phyloP scores from a whole-genome alignment of 2,797 vertebrate species.

The Caiman crocodilus region DNA sequence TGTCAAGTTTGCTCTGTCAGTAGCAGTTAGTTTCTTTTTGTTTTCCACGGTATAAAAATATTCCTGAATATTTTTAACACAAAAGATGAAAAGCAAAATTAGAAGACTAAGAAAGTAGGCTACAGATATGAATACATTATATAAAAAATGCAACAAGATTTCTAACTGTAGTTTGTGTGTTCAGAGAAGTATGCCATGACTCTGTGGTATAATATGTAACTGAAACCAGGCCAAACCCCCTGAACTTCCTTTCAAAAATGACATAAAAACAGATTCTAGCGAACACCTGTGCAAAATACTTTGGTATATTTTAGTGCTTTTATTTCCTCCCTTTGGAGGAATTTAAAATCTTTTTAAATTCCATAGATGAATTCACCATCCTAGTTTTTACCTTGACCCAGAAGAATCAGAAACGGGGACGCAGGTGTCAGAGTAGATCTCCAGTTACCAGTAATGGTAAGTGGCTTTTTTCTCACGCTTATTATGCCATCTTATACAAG shows the following conservation, averaged over 20 bases:
- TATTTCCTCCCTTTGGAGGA: background rate
- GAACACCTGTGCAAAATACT: conserved; percentile 35
- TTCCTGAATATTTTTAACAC: conserved; percentile 39
- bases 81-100: conserved; percentile 40
- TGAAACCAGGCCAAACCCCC: conserved; percentile 40
- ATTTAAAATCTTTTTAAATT: background rate
- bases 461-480: conserved; percentile 34
- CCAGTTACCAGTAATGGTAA: conserved; percentile 36
- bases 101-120: conserved; percentile 33
- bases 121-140: conserved; percentile 45
- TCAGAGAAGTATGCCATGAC: conserved; percentile 17
- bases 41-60: conserved; percentile 12
- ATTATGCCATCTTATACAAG: background rate
- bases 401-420: conserved; percentile 12
- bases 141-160: conserved; percentile 19
- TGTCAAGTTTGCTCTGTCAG: background rate
- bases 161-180: background rate
- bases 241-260: conserved; percentile 50
- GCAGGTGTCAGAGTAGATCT: background rate
- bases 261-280: conserved; percentile 36
- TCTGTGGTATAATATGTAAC: conserved; percentile 20
- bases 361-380: background rate
- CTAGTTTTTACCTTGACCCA: background rate
- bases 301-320: background rate
- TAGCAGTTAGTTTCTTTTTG: conserved; percentile 11